A percentile compares a stretch with the other conserved stretches of the same genome.
phyloP scores from a whole-genome alignment of 2,113 vertebrate genomes.

The Misgurnus mizolepis region DNA sequence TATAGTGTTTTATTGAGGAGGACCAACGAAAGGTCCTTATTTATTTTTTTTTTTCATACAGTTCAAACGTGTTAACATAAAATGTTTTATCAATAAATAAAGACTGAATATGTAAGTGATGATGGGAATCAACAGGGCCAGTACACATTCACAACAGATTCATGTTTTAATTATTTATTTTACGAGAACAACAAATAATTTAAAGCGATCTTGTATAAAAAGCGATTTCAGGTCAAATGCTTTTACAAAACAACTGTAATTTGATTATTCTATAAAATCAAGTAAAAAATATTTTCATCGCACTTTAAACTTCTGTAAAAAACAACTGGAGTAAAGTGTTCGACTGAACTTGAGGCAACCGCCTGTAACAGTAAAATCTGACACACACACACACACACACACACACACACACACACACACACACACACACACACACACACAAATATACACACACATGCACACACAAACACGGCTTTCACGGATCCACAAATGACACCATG shows the following conservation, averaged over 20 bases:
- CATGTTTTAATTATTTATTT: constrained; percentile 52
- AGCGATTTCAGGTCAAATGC: neutral
- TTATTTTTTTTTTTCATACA: no score
- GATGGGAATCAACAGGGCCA: no score
- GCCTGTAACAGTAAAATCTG: neutral
- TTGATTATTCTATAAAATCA: constrained; percentile 13
- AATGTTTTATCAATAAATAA: no score
- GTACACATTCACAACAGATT: no score
- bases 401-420: constrained; percentile 1
- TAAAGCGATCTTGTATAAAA: constrained; percentile 74
- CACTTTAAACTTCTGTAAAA: neutral
- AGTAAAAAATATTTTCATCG: constrained; percentile 9
- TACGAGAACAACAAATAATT: constrained; percentile 70
- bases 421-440: constrained; percentile 6
- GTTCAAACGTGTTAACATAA: no score
- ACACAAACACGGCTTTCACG: constrained; percentile 59
- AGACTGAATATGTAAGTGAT: no score
- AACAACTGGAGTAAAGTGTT: neutral
- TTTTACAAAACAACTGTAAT: neutral
- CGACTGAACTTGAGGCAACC: neutral
- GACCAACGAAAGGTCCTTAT: no score
- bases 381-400: neutral
- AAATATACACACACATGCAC: constrained; percentile 19
- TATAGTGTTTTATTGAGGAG: no score
- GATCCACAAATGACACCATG: constrained; percentile 91